Conservation (phyloP, 2,113 vertebrate genomes). For the Motacilla alba region DNA sequence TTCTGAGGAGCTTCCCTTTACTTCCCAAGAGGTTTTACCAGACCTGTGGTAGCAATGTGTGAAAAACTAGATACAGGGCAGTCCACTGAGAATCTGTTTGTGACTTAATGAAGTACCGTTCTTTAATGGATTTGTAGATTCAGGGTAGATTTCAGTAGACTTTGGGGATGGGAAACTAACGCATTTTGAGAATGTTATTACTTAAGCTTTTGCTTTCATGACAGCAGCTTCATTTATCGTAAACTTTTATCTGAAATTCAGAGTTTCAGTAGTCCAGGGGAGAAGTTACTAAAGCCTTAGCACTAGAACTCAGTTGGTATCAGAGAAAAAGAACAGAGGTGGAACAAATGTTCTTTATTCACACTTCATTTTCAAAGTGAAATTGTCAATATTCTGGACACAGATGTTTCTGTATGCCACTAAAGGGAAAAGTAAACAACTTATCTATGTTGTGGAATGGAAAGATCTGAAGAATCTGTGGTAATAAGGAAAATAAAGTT, state of each 20-base stretch:
- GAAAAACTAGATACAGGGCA: background rate
- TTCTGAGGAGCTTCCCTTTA: background rate
- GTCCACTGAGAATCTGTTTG: background rate
- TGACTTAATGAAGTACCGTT: background rate
- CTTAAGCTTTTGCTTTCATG: background rate
- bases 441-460: background rate
- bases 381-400: background rate
- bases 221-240: background rate
- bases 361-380: background rate
- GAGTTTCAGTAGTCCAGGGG: background rate
- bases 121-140: background rate
- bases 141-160: background rate
- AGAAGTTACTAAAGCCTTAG: background rate
- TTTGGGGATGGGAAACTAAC: background rate
- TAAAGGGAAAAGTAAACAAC: background rate
- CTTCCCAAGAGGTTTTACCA: background rate
- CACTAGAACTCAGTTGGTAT: background rate
- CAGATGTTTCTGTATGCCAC: background rate
- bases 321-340: background rate
- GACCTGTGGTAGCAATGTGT: background rate
- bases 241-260: background rate
- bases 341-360: background rate
- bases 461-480: background rate
- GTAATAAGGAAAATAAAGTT: background rate
- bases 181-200: background rate